Percentiles rank a stretch among this genome's conserved stretches.
These are phyloP conservation scores for Sitophilus oryzae DNA, from an alignment of 1,140 invertebrate species.

Conservation along the genomic window DNA sequence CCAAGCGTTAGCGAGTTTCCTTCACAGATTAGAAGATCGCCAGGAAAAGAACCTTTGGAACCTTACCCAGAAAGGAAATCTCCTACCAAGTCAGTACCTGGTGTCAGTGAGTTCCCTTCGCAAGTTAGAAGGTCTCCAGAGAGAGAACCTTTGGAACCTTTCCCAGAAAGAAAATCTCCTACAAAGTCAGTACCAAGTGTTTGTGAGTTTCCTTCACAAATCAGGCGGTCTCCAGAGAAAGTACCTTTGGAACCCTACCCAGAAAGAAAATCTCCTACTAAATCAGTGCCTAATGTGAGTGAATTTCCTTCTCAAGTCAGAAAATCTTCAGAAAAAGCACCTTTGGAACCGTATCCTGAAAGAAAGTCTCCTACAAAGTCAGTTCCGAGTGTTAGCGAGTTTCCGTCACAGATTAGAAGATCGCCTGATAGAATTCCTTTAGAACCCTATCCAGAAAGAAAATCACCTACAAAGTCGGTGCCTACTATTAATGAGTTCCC, in stretches of 20 bases:
- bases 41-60: constrained; percentile 25
- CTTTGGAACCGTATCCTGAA: constrained; percentile 22
- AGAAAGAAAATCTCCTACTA: constrained; percentile 16
- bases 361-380: constrained; percentile 18
- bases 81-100: constrained; percentile 18
- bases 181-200: constrained; percentile 19
- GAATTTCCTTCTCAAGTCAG: constrained; percentile 29
- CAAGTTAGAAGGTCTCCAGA: constrained; percentile 26
- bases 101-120: constrained; percentile 22
- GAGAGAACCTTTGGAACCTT: constrained; percentile 12
- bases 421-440: constrained; percentile 24
- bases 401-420: constrained; percentile 24
- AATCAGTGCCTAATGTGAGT: constrained; percentile 5
- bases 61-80: constrained; percentile 20
- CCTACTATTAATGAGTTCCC: constrained; percentile 29
- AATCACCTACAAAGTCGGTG: constrained; percentile 11
- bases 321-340: constrained; percentile 23
- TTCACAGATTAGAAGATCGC: constrained; percentile 31
- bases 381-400: constrained; percentile 19
- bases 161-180: constrained; percentile 18
- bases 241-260: constrained; percentile 22
- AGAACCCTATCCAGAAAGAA: constrained; percentile 21
- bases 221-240: constrained; percentile 24
- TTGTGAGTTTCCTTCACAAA: constrained; percentile 28
- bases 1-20: constrained; percentile 32